phyloP scores from a whole-genome alignment of 2,113 vertebrate genomes.

The Oncorhynchus gorbuscha region DNA sequence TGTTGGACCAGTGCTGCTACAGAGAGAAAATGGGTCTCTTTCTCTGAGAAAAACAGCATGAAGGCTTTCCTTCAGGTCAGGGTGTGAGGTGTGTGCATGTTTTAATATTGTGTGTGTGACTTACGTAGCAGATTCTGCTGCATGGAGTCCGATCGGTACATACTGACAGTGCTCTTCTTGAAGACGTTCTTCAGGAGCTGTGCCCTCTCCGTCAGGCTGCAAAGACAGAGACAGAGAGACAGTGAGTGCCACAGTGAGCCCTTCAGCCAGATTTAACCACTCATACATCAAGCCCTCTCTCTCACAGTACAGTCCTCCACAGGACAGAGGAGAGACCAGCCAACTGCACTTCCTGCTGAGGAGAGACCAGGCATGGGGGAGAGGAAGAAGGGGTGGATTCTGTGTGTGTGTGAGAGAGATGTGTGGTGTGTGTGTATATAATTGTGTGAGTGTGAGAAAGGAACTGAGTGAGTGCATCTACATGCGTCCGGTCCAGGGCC shows the following conservation, averaged over 20 bases:
- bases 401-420: neutral
- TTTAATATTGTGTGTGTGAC: conserved; percentile 61
- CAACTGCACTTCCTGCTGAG: conserved; percentile 57
- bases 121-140: conserved; percentile 97
- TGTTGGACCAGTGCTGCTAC: too few species aligned
- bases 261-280: conserved; percentile 59
- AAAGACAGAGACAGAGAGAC: neutral
- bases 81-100: neutral
- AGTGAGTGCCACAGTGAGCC: conserved; percentile 49
- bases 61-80: too few species aligned
- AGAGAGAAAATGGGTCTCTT: too few species aligned
- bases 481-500: neutral
- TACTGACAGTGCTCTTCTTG: conserved; percentile 93
- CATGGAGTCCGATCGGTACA: conserved; percentile 92
- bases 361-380: conserved; percentile 11
- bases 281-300: conserved; percentile 47
- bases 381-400: too few species aligned
- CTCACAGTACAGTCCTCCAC: conserved; percentile 28
- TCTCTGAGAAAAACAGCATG: too few species aligned
- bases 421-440: too few species aligned
- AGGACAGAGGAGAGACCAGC: conserved; percentile 29
- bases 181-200: conserved; percentile 98
- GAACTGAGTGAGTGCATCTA: neutral
- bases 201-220: conserved; percentile 90
- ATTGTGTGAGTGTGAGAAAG: neutral